These are phyloP conservation scores for Drosophila dunni DNA, from an alignment of 1,140 invertebrate species.

Conservation along the genomic window DNA sequence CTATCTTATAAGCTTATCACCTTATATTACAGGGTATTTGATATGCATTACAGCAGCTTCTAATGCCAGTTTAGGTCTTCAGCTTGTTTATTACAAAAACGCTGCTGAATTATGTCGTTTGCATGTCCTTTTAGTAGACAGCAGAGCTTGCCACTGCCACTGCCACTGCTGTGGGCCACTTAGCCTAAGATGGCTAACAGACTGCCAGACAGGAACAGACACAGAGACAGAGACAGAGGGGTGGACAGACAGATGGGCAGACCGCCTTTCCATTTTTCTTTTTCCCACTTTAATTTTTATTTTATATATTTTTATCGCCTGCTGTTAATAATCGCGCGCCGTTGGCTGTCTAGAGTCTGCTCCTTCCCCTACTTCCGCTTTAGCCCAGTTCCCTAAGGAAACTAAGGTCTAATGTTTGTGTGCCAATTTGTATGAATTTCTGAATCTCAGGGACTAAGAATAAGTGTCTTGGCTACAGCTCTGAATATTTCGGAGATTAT, in stretches of 20 bases:
- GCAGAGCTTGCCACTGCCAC: slow-evolving; percentile 26
- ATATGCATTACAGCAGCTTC: not conserved
- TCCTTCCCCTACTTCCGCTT: not conserved
- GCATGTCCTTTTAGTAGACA: slow-evolving; percentile 50
- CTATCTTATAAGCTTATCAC: not conserved
- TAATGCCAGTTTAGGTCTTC: slow-evolving; percentile 14
- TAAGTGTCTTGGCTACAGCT: no score
- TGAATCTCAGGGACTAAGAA: no score
- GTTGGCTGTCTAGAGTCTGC: slow-evolving; percentile 22
- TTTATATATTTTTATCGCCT: slow-evolving; percentile 35
- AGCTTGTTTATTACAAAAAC: slow-evolving; percentile 34
- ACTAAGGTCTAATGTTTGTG: no score
- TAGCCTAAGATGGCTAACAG: slow-evolving; percentile 27
- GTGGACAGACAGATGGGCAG: not conserved
- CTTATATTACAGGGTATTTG: slow-evolving; percentile 27
- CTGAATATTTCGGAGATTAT: no score
- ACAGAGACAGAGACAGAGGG: no score
- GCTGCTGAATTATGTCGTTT: slow-evolving; percentile 61
- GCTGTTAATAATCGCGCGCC: slow-evolving; percentile 57
- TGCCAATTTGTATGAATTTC: no score
- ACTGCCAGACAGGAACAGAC: not conserved
- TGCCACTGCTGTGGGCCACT: slow-evolving; percentile 38
- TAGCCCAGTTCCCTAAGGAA: not conserved
- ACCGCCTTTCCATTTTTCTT: not conserved
- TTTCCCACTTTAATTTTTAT: slow-evolving; percentile 8